Base-by-base conservation (phyloP, 2,113 vertebrate genomes). In the Cephalopterus ornatus region DNA sequence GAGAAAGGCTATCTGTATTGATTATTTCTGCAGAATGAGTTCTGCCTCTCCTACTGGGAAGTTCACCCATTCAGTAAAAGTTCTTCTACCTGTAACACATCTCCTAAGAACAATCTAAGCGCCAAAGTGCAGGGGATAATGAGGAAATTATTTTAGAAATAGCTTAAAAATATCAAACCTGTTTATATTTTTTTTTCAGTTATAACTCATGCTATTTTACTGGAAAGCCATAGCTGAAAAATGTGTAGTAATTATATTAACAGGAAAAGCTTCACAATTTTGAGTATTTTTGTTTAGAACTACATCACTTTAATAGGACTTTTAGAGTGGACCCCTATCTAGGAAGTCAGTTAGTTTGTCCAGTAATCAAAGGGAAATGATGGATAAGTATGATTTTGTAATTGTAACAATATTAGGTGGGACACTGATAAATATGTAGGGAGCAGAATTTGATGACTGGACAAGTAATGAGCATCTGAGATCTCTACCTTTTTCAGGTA, bases 121-220 rank as follows among this genome's bases (percentile, higher is more conserved):
- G 33, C n/a, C 5, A 9, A 70, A 88, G 12, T 28, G 22, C 27
- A 68, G 30, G 14, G 18, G 20, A 46, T 30, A 63, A 72, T 49
- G 33, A 83, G 75, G 16, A 49, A 84, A 50, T 63, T 53, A 39
- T 35, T 91, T 87, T 32, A 81, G 61, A 84, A 58, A 28, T 13
- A n/a, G 7, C 14, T 61, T 11, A 3, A 15, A 79, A 80, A 62
- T 23, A 2, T 3, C 12, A 35, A 39, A 18, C 8, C 1, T 1
- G 12, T 53, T 82, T 47, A 6, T 49, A 12, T 71, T 58, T 88
- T 86, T 67, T 47, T 49, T 71, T 47, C 50, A 42, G n/a, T 52
- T 21, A 11, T 20, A 86, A 59, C 39, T 84, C 46, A 53, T 26
- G 9, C 33, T 85, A 11, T 37, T 8, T 79, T 73, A 62, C 42